Evolutionary conservation across 2,113 vertebrate genomes (phyloP).

Genomic region (Vulpes lagopus): DNA sequence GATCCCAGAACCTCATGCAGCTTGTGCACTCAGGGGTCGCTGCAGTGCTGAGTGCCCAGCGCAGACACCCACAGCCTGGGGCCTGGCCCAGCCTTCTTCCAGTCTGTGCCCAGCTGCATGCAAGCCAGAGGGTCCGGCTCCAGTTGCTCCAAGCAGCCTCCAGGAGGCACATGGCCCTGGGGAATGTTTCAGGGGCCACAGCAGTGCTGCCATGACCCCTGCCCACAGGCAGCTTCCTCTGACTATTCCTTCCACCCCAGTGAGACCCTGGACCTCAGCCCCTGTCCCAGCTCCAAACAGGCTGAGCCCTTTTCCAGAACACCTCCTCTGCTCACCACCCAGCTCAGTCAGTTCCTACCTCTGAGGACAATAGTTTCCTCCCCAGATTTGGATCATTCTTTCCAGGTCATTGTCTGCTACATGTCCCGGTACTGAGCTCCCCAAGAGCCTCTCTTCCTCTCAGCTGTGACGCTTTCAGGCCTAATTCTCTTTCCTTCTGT

Average conservation of each 20-base stretch:
- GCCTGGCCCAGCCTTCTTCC: neutral
- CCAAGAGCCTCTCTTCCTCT: neutral
- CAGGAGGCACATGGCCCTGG: rapidly evolving
- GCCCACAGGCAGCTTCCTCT: neutral
- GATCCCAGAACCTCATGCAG: neutral
- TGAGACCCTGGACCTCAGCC: neutral
- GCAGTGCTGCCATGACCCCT: neutral
- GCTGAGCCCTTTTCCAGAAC: neutral
- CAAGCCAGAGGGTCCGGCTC: neutral
- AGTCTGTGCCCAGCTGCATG: neutral
- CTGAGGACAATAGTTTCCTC: neutral
- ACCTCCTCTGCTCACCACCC: rapidly evolving
- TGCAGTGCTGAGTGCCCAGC: rapidly evolving
- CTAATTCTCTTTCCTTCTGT: neutral
- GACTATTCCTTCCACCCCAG: neutral
- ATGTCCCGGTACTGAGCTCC: neutral
- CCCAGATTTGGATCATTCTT: rapidly evolving
- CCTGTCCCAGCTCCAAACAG: neutral
- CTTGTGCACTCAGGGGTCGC: rapidly evolving
- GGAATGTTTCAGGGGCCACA: neutral
- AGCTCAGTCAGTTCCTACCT: neutral
- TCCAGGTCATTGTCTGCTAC: neutral
- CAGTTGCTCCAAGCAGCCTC: neutral
- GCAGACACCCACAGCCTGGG: rapidly evolving
- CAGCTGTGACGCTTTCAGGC: neutral